Conservation (phyloP, 2,888 invertebrate genomes). For the Lasiommata megera region DNA sequence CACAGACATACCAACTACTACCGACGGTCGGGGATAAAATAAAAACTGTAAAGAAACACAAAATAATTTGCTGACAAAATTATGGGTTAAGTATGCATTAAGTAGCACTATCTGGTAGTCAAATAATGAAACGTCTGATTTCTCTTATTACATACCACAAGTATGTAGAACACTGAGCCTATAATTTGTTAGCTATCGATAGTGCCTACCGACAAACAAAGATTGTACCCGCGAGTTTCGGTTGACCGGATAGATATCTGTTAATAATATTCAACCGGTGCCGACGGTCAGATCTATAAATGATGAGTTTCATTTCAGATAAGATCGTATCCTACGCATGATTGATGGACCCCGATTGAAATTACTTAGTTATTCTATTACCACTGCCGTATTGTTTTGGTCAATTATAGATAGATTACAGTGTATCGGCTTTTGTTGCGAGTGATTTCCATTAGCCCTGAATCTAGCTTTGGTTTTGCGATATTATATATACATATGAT, state of each 20-base stretch:
- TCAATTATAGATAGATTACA: slow-evolving; percentile 72
- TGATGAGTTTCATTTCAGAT: slow-evolving; percentile 80
- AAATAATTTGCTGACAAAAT: slow-evolving; percentile 10
- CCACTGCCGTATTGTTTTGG: slow-evolving; percentile 66
- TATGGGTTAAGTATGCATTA: slow-evolving; percentile 17
- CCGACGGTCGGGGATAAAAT: slow-evolving; percentile 1
- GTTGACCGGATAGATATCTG: slow-evolving; percentile 78
- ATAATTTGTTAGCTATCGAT: slow-evolving; percentile 71
- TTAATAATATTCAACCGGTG: slow-evolving; percentile 77
- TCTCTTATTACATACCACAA: slow-evolving; percentile 26
- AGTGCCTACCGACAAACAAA: slow-evolving; percentile 63
- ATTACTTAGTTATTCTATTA: slow-evolving; percentile 76
- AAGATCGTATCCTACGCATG: slow-evolving; percentile 73
- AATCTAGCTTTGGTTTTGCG: background rate
- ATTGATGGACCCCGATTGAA: slow-evolving; percentile 68
- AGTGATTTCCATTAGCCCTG: slow-evolving; percentile 9
- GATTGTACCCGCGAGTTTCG: slow-evolving; percentile 74
- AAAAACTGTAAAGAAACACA: background rate
- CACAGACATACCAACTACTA: too few species aligned
- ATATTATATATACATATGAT: too few species aligned
- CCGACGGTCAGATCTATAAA: slow-evolving; percentile 77
- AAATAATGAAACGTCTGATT: slow-evolving; percentile 31
- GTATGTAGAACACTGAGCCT: slow-evolving; percentile 37
- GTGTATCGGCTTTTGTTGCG: slow-evolving; percentile 42
- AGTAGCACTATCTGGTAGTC: slow-evolving; percentile 24